phyloP scores from a whole-genome alignment of 2,888 invertebrate genomes.

The Athetis lepigone region DNA sequence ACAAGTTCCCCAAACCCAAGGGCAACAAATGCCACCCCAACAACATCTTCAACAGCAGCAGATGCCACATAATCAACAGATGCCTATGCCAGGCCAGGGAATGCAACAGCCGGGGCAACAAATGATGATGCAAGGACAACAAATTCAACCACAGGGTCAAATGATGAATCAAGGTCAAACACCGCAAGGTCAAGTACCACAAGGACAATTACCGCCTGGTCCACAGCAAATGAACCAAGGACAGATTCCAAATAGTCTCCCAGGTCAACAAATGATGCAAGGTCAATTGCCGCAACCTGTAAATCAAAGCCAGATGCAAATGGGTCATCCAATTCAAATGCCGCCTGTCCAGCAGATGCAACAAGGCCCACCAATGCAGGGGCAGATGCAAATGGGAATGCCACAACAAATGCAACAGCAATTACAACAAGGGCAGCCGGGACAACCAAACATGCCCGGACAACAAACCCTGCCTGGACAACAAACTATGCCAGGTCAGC shows the following conservation, averaged over 20 bases:
- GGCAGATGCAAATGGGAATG: slow-evolving; percentile 66
- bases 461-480: slow-evolving; percentile 71
- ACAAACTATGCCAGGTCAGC: slow-evolving; percentile 69
- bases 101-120: slow-evolving; percentile 69
- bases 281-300: slow-evolving; percentile 57
- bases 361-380: slow-evolving; percentile 62
- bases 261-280: slow-evolving; percentile 66
- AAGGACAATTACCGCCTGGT: slow-evolving; percentile 54
- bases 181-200: slow-evolving; percentile 63
- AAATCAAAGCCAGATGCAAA: slow-evolving; percentile 61
- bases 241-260: slow-evolving; percentile 56
- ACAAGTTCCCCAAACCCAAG: slow-evolving; percentile 64
- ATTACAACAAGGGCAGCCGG: slow-evolving; percentile 64
- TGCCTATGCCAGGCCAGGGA: slow-evolving; percentile 71
- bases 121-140: slow-evolving; percentile 76
- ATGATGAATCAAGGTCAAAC: slow-evolving; percentile 72
- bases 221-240: slow-evolving; percentile 63
- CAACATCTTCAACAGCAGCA: slow-evolving; percentile 63
- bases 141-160: slow-evolving; percentile 70
- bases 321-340: slow-evolving; percentile 61
- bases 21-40: slow-evolving; percentile 64
- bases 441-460: slow-evolving; percentile 62
- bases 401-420: slow-evolving; percentile 63
- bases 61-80: slow-evolving; percentile 68
- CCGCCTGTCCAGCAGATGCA: slow-evolving; percentile 51